Evolutionary conservation across 1,140 invertebrate genomes (phyloP).

Genomic region (Eubasilissa regina): DNA sequence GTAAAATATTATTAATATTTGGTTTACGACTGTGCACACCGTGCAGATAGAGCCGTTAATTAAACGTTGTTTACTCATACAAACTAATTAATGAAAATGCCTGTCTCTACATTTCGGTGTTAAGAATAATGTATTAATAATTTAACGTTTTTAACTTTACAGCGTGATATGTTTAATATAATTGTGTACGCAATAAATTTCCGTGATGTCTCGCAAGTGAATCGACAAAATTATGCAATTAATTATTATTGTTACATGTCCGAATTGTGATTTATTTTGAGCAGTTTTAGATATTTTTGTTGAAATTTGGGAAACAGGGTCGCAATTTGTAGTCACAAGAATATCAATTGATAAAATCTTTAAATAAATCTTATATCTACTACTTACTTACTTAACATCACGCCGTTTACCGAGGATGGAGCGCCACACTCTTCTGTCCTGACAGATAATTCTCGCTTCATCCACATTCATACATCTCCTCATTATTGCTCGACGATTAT

Average conservation of each 20-base stretch:
- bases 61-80: neutral
- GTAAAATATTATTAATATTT: neutral
- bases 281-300: neutral
- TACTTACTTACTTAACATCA: too few relatives aligned
- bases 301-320: too few relatives aligned
- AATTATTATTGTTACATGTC: neutral
- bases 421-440: too few relatives aligned
- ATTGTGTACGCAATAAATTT: neutral
- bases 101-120: conserved; percentile 4
- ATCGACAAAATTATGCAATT: conserved; percentile 3
- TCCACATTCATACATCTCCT: too few relatives aligned
- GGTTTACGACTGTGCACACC: neutral
- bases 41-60: neutral
- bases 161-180: conserved; percentile 26
- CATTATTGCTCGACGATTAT: too few relatives aligned
- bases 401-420: too few relatives aligned
- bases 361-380: too few relatives aligned
- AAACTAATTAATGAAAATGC: neutral
- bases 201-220: conserved; percentile 5
- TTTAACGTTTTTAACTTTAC: conserved; percentile 19
- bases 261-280: neutral
- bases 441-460: too few relatives aligned
- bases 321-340: too few relatives aligned
- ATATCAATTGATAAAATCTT: too few relatives aligned
- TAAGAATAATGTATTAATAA: neutral